Base-by-base conservation (phyloP, 92 coral and sea anemone species). In the Epizoanthus ramosus region DNA sequence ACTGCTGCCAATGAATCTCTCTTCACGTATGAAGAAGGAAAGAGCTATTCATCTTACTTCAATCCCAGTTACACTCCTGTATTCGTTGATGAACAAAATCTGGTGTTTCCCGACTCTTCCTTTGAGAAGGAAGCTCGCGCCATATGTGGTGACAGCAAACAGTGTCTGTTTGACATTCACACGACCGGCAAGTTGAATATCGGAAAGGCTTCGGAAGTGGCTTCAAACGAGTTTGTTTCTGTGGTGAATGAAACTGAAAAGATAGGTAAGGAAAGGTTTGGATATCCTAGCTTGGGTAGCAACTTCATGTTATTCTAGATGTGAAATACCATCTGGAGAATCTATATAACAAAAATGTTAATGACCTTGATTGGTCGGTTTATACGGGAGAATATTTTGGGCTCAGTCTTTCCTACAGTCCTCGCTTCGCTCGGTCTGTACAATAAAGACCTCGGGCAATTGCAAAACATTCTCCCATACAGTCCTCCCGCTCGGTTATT, bases 111-210 rank as follows among this genome's bases (percentile, higher is more conserved):
- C 18, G 58, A 84, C 70, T 5, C 35, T 14, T 24, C 50, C 13
- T 71, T 88, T 10, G 80, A 84, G 35, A 63, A 79, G 63, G n/a
- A 84, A 57, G 88, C 91, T 47, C 67, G 35, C 79, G 75, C 28
- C 43, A 67, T 84, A 43, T 88, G 91, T 83, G 88, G 85, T 43
- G 72, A 24, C 12, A 88, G 68, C 75, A 15, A 12, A 12, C 84
- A 84, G 45, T 88, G 91, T 25, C 22, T 87, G 79, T 87, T 66
- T 75, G 91, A 87, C 70, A 65, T 88, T 57, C 22, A 58, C 23
- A 77, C 77, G 57, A 88, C 88, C 4, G 85, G 85, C 17, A 88
- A 84, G 43, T n/a, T 64, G 24, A 23, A 25, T 24, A 59, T 88
- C 22, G 91, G 91, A 54, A 50, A 72, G 69, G 85, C 84, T 19